phyloP scores from a whole-genome alignment of 2,113 vertebrate genomes.

The Trogon surrucura region DNA sequence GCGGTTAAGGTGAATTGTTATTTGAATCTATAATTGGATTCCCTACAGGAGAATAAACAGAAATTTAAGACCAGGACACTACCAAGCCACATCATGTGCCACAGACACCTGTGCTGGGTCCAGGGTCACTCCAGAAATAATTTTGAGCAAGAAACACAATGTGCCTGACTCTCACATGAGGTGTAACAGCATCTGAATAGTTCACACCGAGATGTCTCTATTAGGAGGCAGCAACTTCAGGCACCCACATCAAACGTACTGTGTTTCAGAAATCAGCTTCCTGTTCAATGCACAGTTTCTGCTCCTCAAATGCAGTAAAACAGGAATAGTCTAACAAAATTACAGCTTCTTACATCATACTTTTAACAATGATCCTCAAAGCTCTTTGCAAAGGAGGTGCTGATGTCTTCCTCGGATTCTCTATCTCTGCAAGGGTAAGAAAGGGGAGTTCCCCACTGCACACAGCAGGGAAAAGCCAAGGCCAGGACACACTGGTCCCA shows the following conservation, averaged over 20 bases:
- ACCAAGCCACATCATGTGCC: not conserved
- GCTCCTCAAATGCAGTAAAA: not conserved
- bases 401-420: not conserved
- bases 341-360: not conserved
- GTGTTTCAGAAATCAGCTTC: not conserved
- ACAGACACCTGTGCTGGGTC: not conserved
- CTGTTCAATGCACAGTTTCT: not conserved
- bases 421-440: not conserved
- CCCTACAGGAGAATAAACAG: not conserved
- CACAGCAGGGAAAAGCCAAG: not conserved
- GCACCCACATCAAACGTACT: not conserved
- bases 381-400: not conserved
- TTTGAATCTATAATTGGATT: not conserved
- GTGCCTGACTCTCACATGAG: not conserved
- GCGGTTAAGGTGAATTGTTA: not conserved
- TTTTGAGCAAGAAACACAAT: not conserved
- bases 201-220: not conserved
- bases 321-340: not conserved
- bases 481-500: not conserved
- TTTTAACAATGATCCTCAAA: not conserved
- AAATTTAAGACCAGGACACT: not conserved
- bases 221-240: not conserved
- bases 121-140: not conserved
- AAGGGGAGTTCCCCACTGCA: not conserved
- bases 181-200: not conserved